Evolutionary conservation across 53 echinoderm and acorn worm genomes (phyloP), one percentile per base, ranked within the genome.

Genomic region (Mesocentrotus franciscanus): DNA sequence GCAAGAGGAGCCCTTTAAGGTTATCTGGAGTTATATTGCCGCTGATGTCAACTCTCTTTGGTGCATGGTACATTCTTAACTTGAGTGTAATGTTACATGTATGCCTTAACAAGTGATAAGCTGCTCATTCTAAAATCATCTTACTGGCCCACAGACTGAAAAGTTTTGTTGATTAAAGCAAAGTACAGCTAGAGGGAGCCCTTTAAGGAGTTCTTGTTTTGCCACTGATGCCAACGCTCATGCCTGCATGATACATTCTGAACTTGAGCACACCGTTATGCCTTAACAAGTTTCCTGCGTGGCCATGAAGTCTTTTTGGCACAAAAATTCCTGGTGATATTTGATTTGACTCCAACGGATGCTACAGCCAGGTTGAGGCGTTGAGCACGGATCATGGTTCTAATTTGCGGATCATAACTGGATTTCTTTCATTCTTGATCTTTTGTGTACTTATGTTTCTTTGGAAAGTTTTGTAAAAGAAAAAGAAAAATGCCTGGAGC

Each of bases 341-440:
- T 87, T 9, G 27, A 87, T 14, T 87, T 84, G 42, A 20, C n/a
- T 57, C 57, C 13, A 58, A 58, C 13, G 87, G 58, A 87, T 87
- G 87, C 87, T 29, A 22, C 49, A 84, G 56, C 87, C 87, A 87
- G 58, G 27, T 87, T 56, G 85, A 56, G 24, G 9, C n/a, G n/a
- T n/a, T n/a, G n/a, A 0, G 58, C 16, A 15, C n/a, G 24, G 85
- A 87, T 57, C 87, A 87, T 87, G 87, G 29, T 66, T 61, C 33
- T 66, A 14, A 91, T 64, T 91, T 36, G 36, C 14, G 91, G 91
- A 91, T 29, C 91, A 64, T 91, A 64, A 91, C 91, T 91, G 91
- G 91, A 91, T 64, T 91, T 91, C 66, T 66, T 39, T 20, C 91
- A 64, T 36, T 66, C 68, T 29, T 22, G n/a, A 13, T 39, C 33